Percentiles rank a stretch among this genome's conserved stretches.
Evolutionary conservation across 2,797 vertebrate genomes (phyloP).

Genomic region (Acipenser transmontanus): DNA sequence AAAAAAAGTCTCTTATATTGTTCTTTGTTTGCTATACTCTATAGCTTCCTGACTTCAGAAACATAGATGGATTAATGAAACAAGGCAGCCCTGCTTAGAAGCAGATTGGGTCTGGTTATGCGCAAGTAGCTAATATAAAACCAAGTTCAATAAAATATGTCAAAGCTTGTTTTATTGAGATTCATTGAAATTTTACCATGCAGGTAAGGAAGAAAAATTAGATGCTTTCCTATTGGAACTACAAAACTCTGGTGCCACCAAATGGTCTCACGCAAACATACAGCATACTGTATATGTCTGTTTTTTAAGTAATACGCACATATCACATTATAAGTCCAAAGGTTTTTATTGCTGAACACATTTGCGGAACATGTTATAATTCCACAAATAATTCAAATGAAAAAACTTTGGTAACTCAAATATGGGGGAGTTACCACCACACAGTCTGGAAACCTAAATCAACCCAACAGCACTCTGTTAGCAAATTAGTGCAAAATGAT

Average conservation of each 20-base stretch:
- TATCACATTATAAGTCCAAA: no score
- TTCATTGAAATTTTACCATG: constrained; percentile 1
- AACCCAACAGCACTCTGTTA: no score
- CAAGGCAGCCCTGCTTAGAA: constrained; percentile 3
- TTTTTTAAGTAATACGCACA: no score
- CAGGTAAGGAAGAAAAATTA: background rate
- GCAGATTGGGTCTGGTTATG: constrained; percentile 2
- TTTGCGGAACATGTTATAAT: no score
- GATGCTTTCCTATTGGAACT: background rate
- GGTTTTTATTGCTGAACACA: no score
- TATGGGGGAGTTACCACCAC: no score
- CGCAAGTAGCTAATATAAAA: background rate
- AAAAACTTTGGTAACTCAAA: no score
- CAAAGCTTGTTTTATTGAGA: constrained; percentile 4
- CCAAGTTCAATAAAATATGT: constrained; percentile 4
- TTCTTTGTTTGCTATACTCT: background rate
- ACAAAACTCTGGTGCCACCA: constrained; percentile 3
- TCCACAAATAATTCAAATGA: no score
- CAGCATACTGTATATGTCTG: no score
- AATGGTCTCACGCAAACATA: background rate
- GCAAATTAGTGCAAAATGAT: no score
- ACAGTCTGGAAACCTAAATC: no score
- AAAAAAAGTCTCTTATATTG: background rate
- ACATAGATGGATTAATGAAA: constrained; percentile 3
- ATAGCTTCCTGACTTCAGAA: background rate